A percentile compares a stretch with the other conserved stretches of the same genome.
Conservation (phyloP, 35 echinoderm and acorn worm species). For the Apostichopus californicus region DNA sequence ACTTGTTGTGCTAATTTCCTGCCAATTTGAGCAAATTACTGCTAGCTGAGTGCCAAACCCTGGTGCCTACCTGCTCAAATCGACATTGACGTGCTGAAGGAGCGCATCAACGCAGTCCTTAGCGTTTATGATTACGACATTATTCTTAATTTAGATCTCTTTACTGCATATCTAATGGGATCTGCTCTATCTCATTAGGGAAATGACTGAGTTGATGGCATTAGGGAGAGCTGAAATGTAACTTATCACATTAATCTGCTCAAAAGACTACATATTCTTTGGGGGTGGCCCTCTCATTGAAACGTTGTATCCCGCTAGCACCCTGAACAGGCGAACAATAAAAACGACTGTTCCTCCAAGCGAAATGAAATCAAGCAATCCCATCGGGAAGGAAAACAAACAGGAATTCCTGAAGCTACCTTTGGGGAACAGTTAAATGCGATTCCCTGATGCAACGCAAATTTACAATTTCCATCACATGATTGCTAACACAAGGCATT, state of each 20-base stretch:
- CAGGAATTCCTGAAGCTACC: conserved; percentile 19
- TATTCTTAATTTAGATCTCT: conserved; percentile 53
- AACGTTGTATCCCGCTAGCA: conserved; percentile 29
- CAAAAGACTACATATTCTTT: conserved; percentile 12
- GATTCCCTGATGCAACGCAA: conserved; percentile 42
- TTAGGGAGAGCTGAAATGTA: conserved; percentile 4
- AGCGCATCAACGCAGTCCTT: conserved; percentile 11
- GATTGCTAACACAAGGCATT: conserved; percentile 33
- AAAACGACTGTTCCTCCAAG: conserved; percentile 46
- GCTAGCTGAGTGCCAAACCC: conserved; percentile 30
- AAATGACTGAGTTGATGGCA: conserved; percentile 31
- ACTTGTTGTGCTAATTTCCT: conserved; percentile 68
- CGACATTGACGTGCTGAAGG: conserved; percentile 35
- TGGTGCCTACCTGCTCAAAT: conserved; percentile 45
- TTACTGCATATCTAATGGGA: conserved; percentile 33
- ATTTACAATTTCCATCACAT: conserved; percentile 52
- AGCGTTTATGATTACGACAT: conserved; percentile 43
- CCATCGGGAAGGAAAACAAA: conserved; percentile 51
- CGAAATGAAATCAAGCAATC: conserved; percentile 12
- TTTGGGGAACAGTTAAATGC: conserved; percentile 46
- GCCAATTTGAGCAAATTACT: conserved; percentile 56
- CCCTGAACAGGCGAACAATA: conserved; percentile 32
- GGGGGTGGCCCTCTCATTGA: conserved; percentile 42
- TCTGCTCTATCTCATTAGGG: conserved; percentile 46
- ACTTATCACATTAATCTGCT: conserved; percentile 51